Conservation (phyloP, 2,888 invertebrate genomes). For the Ceramica pisi region DNA sequence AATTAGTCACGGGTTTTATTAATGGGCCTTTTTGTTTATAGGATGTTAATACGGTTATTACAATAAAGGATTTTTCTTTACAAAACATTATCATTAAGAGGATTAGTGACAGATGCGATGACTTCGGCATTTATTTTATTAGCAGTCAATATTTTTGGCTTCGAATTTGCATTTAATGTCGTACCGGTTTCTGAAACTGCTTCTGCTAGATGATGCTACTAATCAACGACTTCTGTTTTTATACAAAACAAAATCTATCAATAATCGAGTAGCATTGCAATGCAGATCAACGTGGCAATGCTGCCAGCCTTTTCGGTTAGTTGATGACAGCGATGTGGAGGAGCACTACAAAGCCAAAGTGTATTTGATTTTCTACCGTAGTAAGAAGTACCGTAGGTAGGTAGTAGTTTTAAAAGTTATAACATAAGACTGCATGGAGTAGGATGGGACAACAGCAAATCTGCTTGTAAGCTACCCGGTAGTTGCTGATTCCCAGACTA, state of each 20-base stretch:
- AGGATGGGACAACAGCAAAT: too few species aligned
- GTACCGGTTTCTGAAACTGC: background rate
- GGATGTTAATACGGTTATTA: conserved; percentile 49
- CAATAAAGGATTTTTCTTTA: conserved; percentile 32
- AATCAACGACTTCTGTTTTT: background rate
- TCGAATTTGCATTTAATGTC: conserved; percentile 3
- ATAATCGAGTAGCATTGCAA: background rate
- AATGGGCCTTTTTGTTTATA: conserved; percentile 67
- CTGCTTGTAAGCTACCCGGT: too few species aligned
- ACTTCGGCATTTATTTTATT: conserved; percentile 41
- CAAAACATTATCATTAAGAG: conserved; percentile 37
- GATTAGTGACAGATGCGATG: conserved; percentile 42
- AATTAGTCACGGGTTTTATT: conserved; percentile 77
- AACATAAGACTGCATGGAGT: too few species aligned
- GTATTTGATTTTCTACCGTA: too few species aligned
- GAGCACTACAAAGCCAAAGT: too few species aligned
- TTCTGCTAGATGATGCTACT: background rate
- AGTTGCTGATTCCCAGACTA: too few species aligned
- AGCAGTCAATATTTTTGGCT: conserved; percentile 8
- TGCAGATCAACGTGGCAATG: background rate
- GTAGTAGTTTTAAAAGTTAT: too few species aligned
- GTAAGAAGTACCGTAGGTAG: too few species aligned
- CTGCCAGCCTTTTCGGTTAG: too few species aligned
- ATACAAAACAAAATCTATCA: background rate
- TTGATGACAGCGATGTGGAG: too few species aligned